Percentiles rank a stretch among this genome's conserved stretches.
Evolutionary conservation across 1,140 invertebrate genomes (phyloP).

Genomic region (Calliphora vicina): DNA sequence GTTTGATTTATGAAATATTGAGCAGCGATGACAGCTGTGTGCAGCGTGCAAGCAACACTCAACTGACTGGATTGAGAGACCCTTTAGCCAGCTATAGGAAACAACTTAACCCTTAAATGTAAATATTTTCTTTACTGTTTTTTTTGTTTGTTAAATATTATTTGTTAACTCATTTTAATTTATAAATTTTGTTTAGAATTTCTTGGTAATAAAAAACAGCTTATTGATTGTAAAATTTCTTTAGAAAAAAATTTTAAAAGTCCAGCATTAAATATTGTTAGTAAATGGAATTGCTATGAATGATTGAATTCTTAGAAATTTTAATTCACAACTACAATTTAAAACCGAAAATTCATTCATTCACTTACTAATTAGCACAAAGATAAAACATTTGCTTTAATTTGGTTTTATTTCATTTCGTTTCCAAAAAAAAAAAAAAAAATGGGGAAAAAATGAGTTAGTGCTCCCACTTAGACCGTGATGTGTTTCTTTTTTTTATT

Average conservation of each 20-base stretch:
- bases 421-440: background rate
- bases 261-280: background rate
- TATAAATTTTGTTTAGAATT: too few species aligned
- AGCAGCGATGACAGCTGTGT: too few species aligned
- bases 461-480: background rate
- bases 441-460: background rate
- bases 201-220: too few species aligned
- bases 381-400: background rate
- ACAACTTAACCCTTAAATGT: too few species aligned
- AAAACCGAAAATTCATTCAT: background rate
- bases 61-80: too few species aligned
- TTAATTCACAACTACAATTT: background rate
- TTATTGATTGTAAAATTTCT: background rate
- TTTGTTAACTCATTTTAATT: too few species aligned
- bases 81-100: too few species aligned
- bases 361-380: constrained; percentile 1
- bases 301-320: background rate
- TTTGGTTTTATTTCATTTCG: background rate
- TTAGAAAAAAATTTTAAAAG: background rate
- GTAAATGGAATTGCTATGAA: background rate
- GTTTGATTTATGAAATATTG: background rate
- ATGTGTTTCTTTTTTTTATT: background rate
- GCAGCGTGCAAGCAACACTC: too few species aligned
- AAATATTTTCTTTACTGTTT: too few species aligned
- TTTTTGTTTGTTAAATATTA: too few species aligned